Percentiles rank a stretch among this genome's conserved stretches.
Conservation (phyloP, 2,797 vertebrate species). For the Trichosurus vulpecula region DNA sequence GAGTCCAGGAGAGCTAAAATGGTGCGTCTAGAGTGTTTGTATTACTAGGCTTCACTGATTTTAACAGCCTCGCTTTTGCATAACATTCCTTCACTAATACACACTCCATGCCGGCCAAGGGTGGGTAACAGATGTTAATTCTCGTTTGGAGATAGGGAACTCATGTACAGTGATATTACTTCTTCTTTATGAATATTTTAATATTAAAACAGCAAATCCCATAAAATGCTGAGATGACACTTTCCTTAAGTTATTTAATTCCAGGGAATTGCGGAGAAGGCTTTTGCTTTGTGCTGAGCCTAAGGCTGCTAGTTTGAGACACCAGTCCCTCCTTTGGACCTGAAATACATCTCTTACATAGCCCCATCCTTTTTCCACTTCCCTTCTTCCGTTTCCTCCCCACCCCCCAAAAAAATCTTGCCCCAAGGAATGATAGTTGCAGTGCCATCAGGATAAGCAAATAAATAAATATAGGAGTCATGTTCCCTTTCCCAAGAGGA, state of each 20-base stretch:
- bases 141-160: not conserved
- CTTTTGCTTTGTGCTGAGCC: not conserved
- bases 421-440: not conserved
- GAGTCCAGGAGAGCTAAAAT: not conserved
- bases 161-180: accelerated
- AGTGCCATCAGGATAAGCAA: not conserved
- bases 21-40: accelerated
- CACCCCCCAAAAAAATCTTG: accelerated
- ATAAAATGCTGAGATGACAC: conserved; percentile 36
- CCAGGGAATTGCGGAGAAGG: accelerated
- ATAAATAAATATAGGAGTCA: not conserved
- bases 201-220: conserved; percentile 22
- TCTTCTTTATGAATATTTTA: conserved; percentile 48
- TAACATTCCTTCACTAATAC: accelerated
- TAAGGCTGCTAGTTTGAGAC: not conserved
- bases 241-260: not conserved
- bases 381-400: not conserved
- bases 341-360: accelerated
- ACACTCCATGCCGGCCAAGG: accelerated
- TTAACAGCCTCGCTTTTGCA: not conserved
- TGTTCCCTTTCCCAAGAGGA: not conserved
- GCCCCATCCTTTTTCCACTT: no score
- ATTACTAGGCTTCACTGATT: not conserved
- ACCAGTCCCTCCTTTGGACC: accelerated
- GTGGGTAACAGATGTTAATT: conserved; percentile 2